Evolutionary conservation across 2,888 invertebrate species (phyloP), one percentile per base, ranked within the genome.

Genomic region (Cerceris rybyensis): DNA sequence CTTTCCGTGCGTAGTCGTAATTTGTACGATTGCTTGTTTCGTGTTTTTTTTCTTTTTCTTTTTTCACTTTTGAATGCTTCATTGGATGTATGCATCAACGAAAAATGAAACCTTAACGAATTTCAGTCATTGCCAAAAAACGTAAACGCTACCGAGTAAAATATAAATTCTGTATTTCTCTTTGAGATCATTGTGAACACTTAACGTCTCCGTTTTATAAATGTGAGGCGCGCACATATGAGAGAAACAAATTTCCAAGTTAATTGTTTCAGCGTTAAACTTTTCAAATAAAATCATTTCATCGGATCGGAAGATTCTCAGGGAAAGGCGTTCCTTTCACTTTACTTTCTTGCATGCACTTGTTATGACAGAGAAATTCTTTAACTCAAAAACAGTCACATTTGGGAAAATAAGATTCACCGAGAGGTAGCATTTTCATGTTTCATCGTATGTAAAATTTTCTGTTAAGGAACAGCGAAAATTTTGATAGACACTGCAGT

Each of bases 371-470:
- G 7, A 60, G 16, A 13, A 54, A 17, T 52, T 50, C 14, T 14
- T 46, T 66, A 57, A 57, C 17, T 61, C 16, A 7, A 49, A 60
- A 77, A 60, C 39, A 49, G 64, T 39, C 39, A 17, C 50, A 58
- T 16, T 66, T 41, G 17, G 60, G 55, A 66, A 66, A 60, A 68
- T 1, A 46, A 72, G 41, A 61, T 78, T 61, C 41, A 59, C 41
- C 50, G 46, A 46, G 43, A 71, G 71, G 78, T 63, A 72, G 78
- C 72, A 65, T 64, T 71, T 78, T 55, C 55, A 65, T 52, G 46
- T 63, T 78, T 72, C 43, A 11, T 55, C 64, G 46, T 1, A 50
- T 41, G 59, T 59, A 63, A 50, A 64, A 55, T 52, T 8, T 28
- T 60, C 46, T 64, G 49, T 9, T 16, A 46, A 9, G n/a, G 11